phyloP scores from a whole-genome alignment of 2,113 vertebrate species.

The Pseudorasbora parva region DNA sequence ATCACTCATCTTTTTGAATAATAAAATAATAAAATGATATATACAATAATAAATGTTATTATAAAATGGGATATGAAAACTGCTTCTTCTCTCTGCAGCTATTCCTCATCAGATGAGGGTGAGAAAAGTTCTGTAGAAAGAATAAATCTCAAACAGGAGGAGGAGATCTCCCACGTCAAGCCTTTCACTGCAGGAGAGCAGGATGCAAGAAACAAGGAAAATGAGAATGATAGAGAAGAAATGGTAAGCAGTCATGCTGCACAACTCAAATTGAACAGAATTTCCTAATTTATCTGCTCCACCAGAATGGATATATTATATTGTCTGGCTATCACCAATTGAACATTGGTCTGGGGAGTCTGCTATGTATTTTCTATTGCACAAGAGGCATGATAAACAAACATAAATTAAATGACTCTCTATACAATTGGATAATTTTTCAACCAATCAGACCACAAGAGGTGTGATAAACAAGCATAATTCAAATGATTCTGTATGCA shows the following conservation, averaged over 20 bases:
- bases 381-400: too few relatives aligned
- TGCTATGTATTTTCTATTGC: too few relatives aligned
- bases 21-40: background rate
- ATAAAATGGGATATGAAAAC: background rate
- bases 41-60: background rate
- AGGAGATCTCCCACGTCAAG: conserved; percentile 33
- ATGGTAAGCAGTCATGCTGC: background rate
- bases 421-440: too few relatives aligned
- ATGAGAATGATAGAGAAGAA: conserved; percentile 22
- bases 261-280: background rate
- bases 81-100: background rate
- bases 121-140: conserved; percentile 43
- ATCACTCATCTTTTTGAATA: background rate
- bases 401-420: too few relatives aligned
- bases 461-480: too few relatives aligned
- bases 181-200: conserved; percentile 32
- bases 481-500: too few relatives aligned
- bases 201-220: conserved; percentile 40
- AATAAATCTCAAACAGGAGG: conserved; percentile 29
- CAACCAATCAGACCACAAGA: too few relatives aligned
- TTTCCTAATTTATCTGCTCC: background rate
- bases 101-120: conserved; percentile 13
- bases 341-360: too few relatives aligned
- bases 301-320: too few relatives aligned
- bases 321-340: too few relatives aligned